Base-by-base conservation (phyloP, 2,113 vertebrate genomes). In the Oophaga pumilio region DNA sequence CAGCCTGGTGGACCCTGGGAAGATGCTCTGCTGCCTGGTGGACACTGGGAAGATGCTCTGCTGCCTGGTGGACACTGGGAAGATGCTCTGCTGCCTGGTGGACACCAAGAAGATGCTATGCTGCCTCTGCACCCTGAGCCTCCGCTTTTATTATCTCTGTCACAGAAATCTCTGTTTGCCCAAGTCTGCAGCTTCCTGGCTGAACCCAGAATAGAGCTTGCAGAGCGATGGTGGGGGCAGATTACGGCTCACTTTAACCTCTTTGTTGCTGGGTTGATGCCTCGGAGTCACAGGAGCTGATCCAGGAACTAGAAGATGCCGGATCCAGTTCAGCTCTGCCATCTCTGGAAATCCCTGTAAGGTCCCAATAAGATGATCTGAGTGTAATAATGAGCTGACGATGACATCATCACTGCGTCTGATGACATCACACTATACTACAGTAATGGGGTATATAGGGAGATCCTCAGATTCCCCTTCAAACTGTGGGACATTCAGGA, bases 181-280 rank as follows among this genome's bases (percentile, higher is more conserved):
- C 79, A 81, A 59, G 56, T 81, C 68, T 59, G 79, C 28, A 81
- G 79, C 60, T 82, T 82, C 77, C 77, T 80, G 76, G 17, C 76
- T 59, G 77, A 80, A 18, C 77, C 77, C 77, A 80, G 77, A 80
- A 80, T 59, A 80, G 77, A 80, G 77, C 18, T 0, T 13, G 49
- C 12, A 18, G 18, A 10, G 76, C 24, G 57, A 9, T 56, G 77
- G 24, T 71, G 77, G 77, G 28, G 77, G 56, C 26, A 14, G 24
- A 18, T 59, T 33, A 20, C 2, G 9, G 6, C 26, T 26, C 10
- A 15, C 53, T 80, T 18, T 80, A 80, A 80, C 77, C 56, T 60
- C 26, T 59, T 60, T 15, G 24, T 28, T 33, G 56, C 56, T 18
- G 53, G 56, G 13, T 28, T n/a, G 28, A 8, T 8, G 6, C 26